Percentiles rank a stretch among this genome's conserved stretches.
Evolutionary conservation across 1,140 invertebrate genomes (phyloP).

Genomic region (Drosophila oshimai): DNA sequence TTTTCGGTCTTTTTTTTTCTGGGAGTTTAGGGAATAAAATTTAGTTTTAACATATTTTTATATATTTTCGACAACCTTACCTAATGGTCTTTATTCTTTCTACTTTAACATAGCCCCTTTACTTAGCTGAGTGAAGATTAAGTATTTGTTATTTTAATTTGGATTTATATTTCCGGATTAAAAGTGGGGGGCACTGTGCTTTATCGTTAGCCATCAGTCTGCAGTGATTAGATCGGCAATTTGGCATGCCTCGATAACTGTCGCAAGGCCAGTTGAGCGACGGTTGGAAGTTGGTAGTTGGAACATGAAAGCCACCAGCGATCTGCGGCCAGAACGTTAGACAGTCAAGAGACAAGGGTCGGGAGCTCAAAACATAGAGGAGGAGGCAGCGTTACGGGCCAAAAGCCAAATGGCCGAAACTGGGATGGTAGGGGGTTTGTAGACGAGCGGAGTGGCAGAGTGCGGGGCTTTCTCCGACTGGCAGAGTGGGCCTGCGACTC

Average conservation of each 20-base stretch:
- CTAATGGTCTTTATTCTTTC: too few species aligned
- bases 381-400: constrained; percentile 34
- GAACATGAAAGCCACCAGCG: background rate
- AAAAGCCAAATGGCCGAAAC: constrained; percentile 69
- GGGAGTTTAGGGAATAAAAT: too few species aligned
- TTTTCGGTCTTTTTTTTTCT: too few species aligned
- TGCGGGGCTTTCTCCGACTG: constrained; percentile 49
- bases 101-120: too few species aligned
- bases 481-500: background rate
- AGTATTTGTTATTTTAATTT: background rate
- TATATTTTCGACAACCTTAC: too few species aligned
- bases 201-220: too few species aligned
- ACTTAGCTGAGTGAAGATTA: too few species aligned
- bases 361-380: background rate
- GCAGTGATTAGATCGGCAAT: constrained; percentile 80
- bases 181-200: too few species aligned
- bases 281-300: background rate
- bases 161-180: too few species aligned
- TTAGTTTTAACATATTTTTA: too few species aligned
- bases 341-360: background rate
- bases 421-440: background rate
- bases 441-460: background rate
- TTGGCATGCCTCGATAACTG: constrained; percentile 76
- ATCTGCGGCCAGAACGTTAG: constrained; percentile 44
- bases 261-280: constrained; percentile 51